A percentile compares a stretch with the other conserved stretches of the same genome.
Conservation (phyloP, 2,113 vertebrate species). For the Myrmecobius fasciatus region DNA sequence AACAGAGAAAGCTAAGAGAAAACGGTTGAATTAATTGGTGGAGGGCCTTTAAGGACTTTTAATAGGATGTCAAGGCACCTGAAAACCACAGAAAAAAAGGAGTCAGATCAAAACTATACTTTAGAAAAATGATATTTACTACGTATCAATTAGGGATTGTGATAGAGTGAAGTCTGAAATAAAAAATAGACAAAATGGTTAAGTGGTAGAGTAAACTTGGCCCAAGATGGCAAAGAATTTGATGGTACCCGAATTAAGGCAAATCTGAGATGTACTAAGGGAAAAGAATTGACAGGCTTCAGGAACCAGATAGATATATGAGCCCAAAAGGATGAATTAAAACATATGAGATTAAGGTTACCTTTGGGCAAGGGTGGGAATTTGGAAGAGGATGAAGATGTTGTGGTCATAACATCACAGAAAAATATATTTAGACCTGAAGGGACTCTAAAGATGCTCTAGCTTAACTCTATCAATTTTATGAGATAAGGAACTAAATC, state of each 20-base stretch:
- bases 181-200: neutral
- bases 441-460: neutral
- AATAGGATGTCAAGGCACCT: slow-evolving; percentile 64
- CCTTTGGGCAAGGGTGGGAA: neutral
- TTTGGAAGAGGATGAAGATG: neutral
- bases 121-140: neutral
- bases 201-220: neutral
- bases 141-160: neutral
- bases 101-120: slow-evolving; percentile 6
- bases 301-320: neutral
- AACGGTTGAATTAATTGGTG: slow-evolving; percentile 38
- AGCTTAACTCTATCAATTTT: neutral
- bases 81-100: slow-evolving; percentile 30
- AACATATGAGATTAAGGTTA: neutral
- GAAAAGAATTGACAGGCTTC: neutral
- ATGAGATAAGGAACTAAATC: neutral
- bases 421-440: neutral
- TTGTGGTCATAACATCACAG: neutral
- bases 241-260: neutral
- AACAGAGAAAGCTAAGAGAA: neutral
- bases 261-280: neutral
- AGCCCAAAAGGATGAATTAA: neutral
- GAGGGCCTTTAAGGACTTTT: slow-evolving; percentile 68
- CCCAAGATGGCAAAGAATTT: neutral
- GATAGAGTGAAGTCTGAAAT: neutral